Evolutionary conservation across 2,113 vertebrate species (phyloP).

Genomic region (Leptosomus discolor): DNA sequence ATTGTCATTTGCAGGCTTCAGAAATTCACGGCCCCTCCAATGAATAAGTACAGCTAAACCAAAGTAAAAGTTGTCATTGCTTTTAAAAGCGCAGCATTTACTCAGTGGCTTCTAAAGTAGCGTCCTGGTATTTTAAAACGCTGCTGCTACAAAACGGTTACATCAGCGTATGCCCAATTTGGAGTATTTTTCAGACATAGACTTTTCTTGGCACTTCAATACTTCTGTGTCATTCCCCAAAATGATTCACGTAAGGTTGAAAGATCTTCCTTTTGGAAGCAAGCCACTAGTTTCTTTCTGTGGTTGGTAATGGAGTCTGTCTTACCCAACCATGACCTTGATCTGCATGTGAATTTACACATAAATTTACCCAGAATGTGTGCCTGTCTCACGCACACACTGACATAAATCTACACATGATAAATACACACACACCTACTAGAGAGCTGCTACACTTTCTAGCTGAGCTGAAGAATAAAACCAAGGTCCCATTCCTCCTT

Average conservation of each 20-base stretch:
- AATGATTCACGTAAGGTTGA: not conserved
- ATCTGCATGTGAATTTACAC: not conserved
- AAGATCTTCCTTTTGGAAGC: not conserved
- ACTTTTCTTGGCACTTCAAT: not conserved
- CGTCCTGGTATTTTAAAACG: not conserved
- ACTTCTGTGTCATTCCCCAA: not conserved
- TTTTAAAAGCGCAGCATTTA: not conserved
- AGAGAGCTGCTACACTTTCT: not conserved
- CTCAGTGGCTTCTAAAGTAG: not conserved
- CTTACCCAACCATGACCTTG: not conserved
- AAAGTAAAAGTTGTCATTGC: not conserved
- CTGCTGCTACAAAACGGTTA: not conserved
- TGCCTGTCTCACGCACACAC: not conserved
- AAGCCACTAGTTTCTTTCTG: not conserved
- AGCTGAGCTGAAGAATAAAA: not conserved
- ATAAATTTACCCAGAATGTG: not conserved
- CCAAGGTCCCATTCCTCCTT: not conserved
- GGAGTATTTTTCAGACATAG: not conserved
- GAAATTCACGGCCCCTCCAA: not conserved
- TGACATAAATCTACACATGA: not conserved
- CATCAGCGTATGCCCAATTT: not conserved
- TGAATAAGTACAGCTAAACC: not conserved
- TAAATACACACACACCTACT: not conserved
- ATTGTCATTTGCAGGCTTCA: fast-evolving
- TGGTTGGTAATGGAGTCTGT: not conserved